These are phyloP conservation scores for Syngnathus typhle DNA, from an alignment of 2,113 vertebrate species.

Conservation along the genomic window DNA sequence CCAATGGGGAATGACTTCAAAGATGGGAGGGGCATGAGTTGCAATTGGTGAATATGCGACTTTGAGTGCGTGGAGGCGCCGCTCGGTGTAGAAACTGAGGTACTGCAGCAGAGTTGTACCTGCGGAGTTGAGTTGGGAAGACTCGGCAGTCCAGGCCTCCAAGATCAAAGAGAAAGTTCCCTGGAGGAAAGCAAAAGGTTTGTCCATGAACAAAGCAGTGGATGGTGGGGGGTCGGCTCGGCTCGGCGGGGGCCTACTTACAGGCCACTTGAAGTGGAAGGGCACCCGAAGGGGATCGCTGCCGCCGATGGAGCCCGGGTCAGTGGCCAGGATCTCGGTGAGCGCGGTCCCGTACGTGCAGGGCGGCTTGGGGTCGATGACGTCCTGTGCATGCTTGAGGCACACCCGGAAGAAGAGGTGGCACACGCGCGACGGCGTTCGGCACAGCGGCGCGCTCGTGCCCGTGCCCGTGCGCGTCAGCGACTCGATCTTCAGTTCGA, in stretches of 20 bases:
- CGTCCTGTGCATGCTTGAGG: constrained; percentile 75
- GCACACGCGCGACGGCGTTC: constrained; percentile 56
- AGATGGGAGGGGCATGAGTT: no score
- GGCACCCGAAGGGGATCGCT: constrained; percentile 73
- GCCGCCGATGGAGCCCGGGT: constrained; percentile 60
- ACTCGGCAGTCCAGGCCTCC: constrained; percentile 79
- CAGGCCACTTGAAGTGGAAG: constrained; percentile 83
- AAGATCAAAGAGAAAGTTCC: constrained; percentile 80
- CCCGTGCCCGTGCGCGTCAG: constrained; percentile 54
- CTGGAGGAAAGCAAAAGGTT: constrained; percentile 46
- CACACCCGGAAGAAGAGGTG: constrained; percentile 83
- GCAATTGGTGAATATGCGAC: no score
- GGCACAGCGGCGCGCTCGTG: constrained; percentile 57
- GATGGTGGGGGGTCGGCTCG: neutral
- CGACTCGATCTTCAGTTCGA: constrained; percentile 82
- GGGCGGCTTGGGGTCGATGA: constrained; percentile 71
- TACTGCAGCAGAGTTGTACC: constrained; percentile 59
- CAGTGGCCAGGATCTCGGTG: constrained; percentile 62
- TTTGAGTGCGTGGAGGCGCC: constrained; percentile 17
- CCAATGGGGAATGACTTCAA: no score
- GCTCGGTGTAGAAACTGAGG: constrained; percentile 18
- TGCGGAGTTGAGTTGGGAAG: constrained; percentile 63
- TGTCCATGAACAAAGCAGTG: neutral
- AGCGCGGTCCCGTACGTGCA: constrained; percentile 78
- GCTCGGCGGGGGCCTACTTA: constrained; percentile 60